Evolutionary conservation across 2,888 invertebrate species (phyloP).

Genomic region (Sabatieria punctata): DNA sequence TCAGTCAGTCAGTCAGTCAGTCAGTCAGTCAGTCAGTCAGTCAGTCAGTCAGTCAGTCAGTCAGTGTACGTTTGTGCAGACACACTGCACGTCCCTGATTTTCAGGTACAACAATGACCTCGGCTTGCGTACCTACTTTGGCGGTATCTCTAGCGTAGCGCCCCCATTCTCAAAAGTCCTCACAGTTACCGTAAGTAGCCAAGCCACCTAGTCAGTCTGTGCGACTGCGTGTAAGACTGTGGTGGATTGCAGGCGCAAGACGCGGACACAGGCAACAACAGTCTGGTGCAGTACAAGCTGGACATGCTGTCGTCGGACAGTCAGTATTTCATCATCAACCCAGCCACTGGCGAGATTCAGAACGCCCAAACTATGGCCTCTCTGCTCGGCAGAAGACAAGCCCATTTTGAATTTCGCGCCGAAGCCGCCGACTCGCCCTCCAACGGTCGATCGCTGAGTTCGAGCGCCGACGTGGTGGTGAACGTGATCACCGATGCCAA

Average conservation of each 20-base stretch:
- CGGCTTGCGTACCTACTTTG: slow-evolving; percentile 19
- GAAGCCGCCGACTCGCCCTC: slow-evolving; percentile 24
- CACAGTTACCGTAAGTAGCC: slow-evolving; percentile 17
- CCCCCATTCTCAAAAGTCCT: slow-evolving; percentile 18
- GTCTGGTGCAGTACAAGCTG: slow-evolving; percentile 58
- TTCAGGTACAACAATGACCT: slow-evolving; percentile 16
- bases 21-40: not conserved
- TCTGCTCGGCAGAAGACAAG: not conserved
- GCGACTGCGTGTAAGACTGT: not conserved
- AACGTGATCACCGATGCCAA: slow-evolving; percentile 11
- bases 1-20: not conserved
- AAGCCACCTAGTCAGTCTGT: not conserved
- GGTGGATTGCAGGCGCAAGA: slow-evolving; percentile 52
- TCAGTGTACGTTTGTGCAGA: not conserved
- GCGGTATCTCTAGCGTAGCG: slow-evolving; percentile 20
- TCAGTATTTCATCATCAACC: slow-evolving; percentile 24
- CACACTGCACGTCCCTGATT: not conserved
- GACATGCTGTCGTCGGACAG: slow-evolving; percentile 21
- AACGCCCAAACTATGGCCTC: not conserved
- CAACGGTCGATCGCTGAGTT: slow-evolving; percentile 17
- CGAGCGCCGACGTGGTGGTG: slow-evolving; percentile 18
- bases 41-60: not conserved
- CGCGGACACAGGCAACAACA: slow-evolving; percentile 63
- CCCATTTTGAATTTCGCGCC: slow-evolving; percentile 12
- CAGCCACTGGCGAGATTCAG: slow-evolving; percentile 8